phyloP scores from a whole-genome alignment of 2,888 invertebrate genomes.

The Tiliacea aurago region DNA sequence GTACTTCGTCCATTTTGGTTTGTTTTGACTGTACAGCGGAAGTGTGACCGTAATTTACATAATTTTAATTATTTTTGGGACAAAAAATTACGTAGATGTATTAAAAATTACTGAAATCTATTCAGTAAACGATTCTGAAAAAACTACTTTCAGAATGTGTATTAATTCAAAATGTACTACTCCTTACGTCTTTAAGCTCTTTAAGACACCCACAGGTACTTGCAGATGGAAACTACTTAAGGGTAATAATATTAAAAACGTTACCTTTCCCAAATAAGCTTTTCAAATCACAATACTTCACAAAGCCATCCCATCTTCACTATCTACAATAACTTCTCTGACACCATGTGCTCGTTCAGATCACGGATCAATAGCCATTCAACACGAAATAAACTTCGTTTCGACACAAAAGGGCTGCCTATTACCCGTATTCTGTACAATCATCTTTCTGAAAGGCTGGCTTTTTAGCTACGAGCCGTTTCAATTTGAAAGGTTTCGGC shows the following conservation, averaged over 20 bases:
- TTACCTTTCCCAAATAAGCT: conserved; percentile 32
- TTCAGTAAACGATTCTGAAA: no score
- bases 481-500: conserved; percentile 35
- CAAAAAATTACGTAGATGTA: no score
- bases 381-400: conserved; percentile 57
- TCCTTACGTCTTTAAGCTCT: background rate
- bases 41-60: no score
- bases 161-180: background rate
- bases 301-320: conserved; percentile 8
- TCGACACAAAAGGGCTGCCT: conserved; percentile 48
- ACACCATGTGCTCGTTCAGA: conserved; percentile 49
- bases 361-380: conserved; percentile 48
- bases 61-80: no score
- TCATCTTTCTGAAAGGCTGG: conserved; percentile 36
- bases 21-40: no score
- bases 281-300: conserved; percentile 35
- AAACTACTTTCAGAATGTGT: no score
- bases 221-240: background rate
- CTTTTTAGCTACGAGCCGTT: conserved; percentile 52
- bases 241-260: background rate
- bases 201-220: background rate
- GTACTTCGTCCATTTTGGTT: no score
- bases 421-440: conserved; percentile 46
- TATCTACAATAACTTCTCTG: conserved; percentile 40
- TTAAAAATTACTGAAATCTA: no score